Conservation (phyloP, 2,797 vertebrate genomes). For the Oreochromis mossambicus region DNA sequence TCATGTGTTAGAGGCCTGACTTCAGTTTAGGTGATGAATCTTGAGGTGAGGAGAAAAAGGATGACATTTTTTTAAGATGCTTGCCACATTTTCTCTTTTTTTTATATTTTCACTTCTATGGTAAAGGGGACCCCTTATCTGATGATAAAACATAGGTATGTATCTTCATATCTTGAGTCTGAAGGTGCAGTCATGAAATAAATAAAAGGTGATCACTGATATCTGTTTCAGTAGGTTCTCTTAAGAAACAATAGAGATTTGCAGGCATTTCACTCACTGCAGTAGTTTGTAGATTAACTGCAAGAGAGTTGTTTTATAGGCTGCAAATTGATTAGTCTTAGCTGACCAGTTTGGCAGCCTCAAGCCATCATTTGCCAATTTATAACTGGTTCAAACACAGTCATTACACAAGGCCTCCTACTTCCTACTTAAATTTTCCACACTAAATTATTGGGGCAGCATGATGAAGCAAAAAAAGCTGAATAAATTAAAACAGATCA, state of each 20-base stretch:
- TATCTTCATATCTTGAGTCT: background rate
- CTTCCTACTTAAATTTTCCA: background rate
- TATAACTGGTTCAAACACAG: background rate
- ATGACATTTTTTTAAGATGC: background rate
- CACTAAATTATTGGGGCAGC: background rate
- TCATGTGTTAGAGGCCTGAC: background rate
- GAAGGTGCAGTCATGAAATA: background rate
- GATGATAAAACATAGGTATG: background rate
- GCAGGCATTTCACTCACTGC: background rate
- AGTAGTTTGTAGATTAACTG: slow-evolving; percentile 11
- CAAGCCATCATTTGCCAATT: background rate
- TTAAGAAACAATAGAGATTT: background rate
- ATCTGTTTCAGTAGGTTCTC: background rate
- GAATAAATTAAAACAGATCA: background rate
- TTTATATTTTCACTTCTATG: background rate
- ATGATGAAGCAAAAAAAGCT: background rate
- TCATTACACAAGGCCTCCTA: background rate
- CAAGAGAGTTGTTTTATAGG: background rate
- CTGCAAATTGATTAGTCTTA: background rate
- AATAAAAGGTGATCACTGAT: background rate
- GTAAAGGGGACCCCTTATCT: background rate
- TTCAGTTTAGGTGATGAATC: background rate
- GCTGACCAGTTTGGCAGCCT: slow-evolving; percentile 5
- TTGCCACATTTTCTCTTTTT: background rate
- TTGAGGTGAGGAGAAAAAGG: background rate